These are phyloP conservation scores for Hesperophylax magnus DNA, from an alignment of 1,140 invertebrate genomes.

Conservation along the genomic window DNA sequence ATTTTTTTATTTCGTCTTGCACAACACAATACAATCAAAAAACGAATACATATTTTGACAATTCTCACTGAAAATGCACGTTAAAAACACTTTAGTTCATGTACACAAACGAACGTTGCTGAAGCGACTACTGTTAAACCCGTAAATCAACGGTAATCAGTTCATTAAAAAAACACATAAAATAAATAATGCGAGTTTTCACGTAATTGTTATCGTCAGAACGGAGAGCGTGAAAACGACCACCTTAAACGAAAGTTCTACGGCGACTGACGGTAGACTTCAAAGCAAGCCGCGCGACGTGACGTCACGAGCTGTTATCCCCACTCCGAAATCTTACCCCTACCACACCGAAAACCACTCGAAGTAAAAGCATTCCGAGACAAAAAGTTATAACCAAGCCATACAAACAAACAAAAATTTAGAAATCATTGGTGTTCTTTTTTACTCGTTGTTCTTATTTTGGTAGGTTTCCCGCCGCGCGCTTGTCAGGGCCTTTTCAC, in stretches of 20 bases:
- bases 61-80: conserved; percentile 39
- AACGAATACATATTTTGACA: conserved; percentile 12
- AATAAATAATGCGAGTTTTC: conserved; percentile 38
- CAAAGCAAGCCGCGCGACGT: conserved; percentile 47
- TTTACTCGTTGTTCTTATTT: background rate
- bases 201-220: conserved; percentile 33
- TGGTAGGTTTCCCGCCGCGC: background rate
- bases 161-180: conserved; percentile 44
- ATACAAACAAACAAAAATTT: background rate
- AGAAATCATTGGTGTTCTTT: background rate
- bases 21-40: conserved; percentile 21
- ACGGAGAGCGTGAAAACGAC: conserved; percentile 17
- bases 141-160: conserved; percentile 39
- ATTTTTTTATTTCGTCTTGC: conserved; percentile 36
- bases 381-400: background rate
- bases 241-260: conserved; percentile 15
- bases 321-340: conserved; percentile 26
- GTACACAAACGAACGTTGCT: conserved; percentile 1
- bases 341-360: background rate
- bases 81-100: conserved; percentile 4
- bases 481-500: conserved; percentile 10
- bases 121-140: conserved; percentile 14
- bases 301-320: conserved; percentile 47
- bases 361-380: background rate
- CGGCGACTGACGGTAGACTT: conserved; percentile 49